Evolutionary conservation across 2,797 vertebrate species (phyloP).

Genomic region (Spinus pinus): DNA sequence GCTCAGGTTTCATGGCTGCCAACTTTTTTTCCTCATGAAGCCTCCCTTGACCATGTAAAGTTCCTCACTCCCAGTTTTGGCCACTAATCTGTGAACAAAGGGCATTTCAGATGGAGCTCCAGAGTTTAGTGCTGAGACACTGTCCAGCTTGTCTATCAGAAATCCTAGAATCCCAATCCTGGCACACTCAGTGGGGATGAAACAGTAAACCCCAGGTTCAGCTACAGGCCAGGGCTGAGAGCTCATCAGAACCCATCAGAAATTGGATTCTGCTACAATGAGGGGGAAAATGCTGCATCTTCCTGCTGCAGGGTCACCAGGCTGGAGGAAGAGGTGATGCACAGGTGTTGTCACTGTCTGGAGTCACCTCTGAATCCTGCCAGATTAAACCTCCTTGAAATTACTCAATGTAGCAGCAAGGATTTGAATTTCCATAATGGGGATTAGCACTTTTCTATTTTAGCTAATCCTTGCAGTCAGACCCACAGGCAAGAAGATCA

Average conservation of each 20-base stretch:
- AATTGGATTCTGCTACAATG: fast-evolving
- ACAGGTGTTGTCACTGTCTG: not conserved
- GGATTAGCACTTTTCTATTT: not conserved
- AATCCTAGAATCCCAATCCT: not conserved
- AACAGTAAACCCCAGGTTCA: not conserved
- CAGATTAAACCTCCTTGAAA: not conserved
- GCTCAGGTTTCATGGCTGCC: not conserved
- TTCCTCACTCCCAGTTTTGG: not conserved
- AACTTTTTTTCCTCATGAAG: not conserved
- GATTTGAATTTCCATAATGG: not conserved
- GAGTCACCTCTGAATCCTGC: not conserved
- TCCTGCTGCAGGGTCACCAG: not conserved
- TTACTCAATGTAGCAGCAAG: not conserved
- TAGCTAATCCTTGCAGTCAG: not conserved
- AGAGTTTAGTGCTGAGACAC: not conserved
- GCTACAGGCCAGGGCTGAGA: not conserved
- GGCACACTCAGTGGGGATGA: not conserved
- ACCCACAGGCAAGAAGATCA: not conserved
- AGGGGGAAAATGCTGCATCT: not conserved
- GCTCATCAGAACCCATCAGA: not conserved
- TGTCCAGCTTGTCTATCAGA: not conserved
- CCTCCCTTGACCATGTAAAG: not conserved
- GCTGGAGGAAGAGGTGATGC: fast-evolving
- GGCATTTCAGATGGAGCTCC: not conserved
- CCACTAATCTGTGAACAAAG: not conserved